A percentile compares a stretch with the other conserved stretches of the same genome.
Evolutionary conservation across 2,888 invertebrate species (phyloP).

Genomic region (Nemapogon koenigi): DNA sequence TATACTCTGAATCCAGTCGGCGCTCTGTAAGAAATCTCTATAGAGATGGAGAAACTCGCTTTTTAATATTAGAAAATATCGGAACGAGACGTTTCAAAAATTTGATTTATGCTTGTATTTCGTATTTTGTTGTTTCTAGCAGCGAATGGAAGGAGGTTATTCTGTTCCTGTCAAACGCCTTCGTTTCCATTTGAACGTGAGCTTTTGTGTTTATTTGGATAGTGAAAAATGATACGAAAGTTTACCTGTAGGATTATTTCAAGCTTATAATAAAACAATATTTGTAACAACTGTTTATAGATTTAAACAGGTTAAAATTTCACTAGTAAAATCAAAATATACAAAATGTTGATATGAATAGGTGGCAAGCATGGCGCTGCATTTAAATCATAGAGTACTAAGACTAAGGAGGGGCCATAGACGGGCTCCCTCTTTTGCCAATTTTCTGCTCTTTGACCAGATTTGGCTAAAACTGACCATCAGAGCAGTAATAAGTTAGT

Average conservation of each 20-base stretch:
- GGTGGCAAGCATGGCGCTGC: no score
- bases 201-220: constrained; percentile 18
- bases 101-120: constrained; percentile 45
- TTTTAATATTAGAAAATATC: constrained; percentile 37
- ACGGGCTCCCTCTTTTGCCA: no score
- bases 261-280: not conserved
- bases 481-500: no score
- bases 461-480: no score
- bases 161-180: constrained; percentile 42
- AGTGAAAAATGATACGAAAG: not conserved
- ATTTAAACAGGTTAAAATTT: no score
- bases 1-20: constrained; percentile 21
- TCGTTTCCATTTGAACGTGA: constrained; percentile 26
- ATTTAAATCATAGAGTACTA: no score
- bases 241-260: not conserved
- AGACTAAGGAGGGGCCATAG: no score
- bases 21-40: constrained; percentile 23
- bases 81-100: constrained; percentile 31
- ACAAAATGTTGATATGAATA: no score
- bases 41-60: constrained; percentile 22
- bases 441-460: no score
- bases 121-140: constrained; percentile 41
- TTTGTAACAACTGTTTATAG: no score
- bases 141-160: constrained; percentile 30
- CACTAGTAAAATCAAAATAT: no score